Base-by-base conservation (phyloP, 1,140 invertebrate species). In the Drosophila lowei region DNA sequence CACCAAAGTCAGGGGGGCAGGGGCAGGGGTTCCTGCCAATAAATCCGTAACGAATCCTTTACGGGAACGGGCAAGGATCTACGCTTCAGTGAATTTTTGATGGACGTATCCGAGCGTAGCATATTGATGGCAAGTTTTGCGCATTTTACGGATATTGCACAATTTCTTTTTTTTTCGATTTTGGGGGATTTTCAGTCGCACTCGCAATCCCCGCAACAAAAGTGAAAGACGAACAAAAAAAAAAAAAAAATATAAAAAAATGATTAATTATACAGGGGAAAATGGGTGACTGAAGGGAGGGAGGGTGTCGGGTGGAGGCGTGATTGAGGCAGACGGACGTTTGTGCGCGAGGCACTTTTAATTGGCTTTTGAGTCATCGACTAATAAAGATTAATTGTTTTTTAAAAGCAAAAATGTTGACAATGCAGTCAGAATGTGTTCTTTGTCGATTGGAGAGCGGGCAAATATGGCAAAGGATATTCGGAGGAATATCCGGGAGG, bases 371-470 rank as follows among this genome's bases (percentile, higher is more conserved):
- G 83, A 81, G 81, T 86, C 81, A 85, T 78, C 78, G 77, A 78
- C 83, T 88, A 88, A 88, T 88, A 88, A 88, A 88, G 83, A 88
- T 88, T 88, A 88, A 88, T 88, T 88, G 83, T 88, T 88, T 88
- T 88, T 88, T 88, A 88, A 88, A 75, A 79, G 72, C 83, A 84
- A 79, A 81, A 88, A 81, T 80, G 77, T 81, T 84, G 72, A 61
- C 80, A 77, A 66, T 63, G 80, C 76, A 47, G 52, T 21, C 21
- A 8, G 23, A 9, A 25, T 21, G 25, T 50, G 48, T 18, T 23
- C 25, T 25, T 25, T 18, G 18, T 23, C 25, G 38, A 9, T 4
- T 2, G 41, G 1, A 9, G 50, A 54, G 43, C 47, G 28, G n/a
- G 34, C 2, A 1, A 13, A 38, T 38, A 13, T 13, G n/a, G 43